Percentiles rank a stretch among this genome's conserved stretches.
These are phyloP conservation scores for Tragelaphus oryx DNA, from an alignment of 2,797 vertebrate species.

Conservation along the genomic window DNA sequence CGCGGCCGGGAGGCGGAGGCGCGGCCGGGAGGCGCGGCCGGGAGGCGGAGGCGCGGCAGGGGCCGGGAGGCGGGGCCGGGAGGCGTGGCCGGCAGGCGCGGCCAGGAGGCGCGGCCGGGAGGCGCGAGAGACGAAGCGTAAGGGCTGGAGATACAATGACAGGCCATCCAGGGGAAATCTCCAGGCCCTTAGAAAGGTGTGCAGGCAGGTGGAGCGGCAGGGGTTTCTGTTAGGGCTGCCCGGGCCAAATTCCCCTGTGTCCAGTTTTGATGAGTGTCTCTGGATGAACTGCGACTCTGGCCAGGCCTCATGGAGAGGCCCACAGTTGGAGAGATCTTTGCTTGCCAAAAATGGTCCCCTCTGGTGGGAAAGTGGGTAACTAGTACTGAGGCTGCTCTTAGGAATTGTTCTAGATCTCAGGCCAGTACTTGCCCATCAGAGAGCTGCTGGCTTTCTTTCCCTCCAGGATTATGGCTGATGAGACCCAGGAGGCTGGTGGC, in stretches of 20 bases:
- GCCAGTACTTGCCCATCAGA: not conserved
- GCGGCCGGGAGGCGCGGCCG: too few relatives aligned
- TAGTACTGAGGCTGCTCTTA: not conserved
- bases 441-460: not conserved
- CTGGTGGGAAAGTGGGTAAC: not conserved
- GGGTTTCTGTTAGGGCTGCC: not conserved
- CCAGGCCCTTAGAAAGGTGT: not conserved
- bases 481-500: not conserved
- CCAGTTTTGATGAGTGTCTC: accelerated
- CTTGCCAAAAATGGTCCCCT: not conserved
- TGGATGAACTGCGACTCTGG: not conserved
- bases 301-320: not conserved
- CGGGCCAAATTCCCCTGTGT: not conserved
- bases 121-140: not conserved
- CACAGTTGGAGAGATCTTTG: not conserved
- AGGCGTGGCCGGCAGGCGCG: too few relatives aligned
- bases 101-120: too few relatives aligned
- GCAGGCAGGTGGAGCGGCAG: not conserved
- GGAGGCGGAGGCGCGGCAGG: too few relatives aligned
- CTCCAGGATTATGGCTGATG: conserved; percentile 75
- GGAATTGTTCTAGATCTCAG: not conserved
- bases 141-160: not conserved
- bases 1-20: too few relatives aligned
- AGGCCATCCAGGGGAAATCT: accelerated
- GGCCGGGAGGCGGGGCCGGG: too few relatives aligned